Evolutionary conservation across 2,797 vertebrate species (phyloP).

Genomic region (Onychomys leucogaster): DNA sequence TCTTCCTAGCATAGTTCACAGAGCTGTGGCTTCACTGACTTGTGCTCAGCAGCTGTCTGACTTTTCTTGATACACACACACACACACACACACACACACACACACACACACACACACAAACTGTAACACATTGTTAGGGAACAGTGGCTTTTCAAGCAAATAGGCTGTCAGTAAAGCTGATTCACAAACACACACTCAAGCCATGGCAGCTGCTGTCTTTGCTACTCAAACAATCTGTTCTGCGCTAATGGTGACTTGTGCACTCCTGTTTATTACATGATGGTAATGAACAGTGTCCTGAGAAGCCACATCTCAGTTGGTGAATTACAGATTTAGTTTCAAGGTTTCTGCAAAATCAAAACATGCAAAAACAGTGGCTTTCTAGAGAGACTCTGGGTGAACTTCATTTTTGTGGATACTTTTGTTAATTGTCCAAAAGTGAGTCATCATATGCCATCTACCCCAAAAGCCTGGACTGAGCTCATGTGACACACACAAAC

Average conservation of each 20-base stretch:
- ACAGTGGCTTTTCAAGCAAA: slow-evolving; percentile 90
- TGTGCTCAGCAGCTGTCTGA: slow-evolving; percentile 69
- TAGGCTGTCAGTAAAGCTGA: slow-evolving; percentile 87
- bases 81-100: no score
- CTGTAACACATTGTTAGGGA: slow-evolving; percentile 85
- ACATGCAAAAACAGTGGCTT: slow-evolving; percentile 51
- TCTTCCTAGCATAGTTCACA: slow-evolving; percentile 67
- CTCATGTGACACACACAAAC: not conserved
- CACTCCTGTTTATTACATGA: slow-evolving; percentile 86
- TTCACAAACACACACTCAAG: slow-evolving; percentile 89
- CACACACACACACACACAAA: no score
- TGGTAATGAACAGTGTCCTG: slow-evolving; percentile 85
- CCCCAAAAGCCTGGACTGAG: not conserved
- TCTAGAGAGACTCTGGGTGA: slow-evolving; percentile 38
- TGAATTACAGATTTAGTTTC: slow-evolving; percentile 78
- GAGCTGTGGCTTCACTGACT: slow-evolving; percentile 70
- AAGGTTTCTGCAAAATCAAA: slow-evolving; percentile 50
- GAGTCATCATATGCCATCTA: not conserved
- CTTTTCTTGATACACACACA: slow-evolving; percentile 49
- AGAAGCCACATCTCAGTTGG: slow-evolving; percentile 75
- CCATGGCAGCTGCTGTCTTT: slow-evolving; percentile 89
- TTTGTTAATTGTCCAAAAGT: slow-evolving; percentile 6
- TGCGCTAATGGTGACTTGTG: slow-evolving; percentile 87
- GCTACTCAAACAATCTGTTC: slow-evolving; percentile 89
- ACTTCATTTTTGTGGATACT: slow-evolving; percentile 47